Percentiles rank a stretch among this genome's conserved stretches.
These are phyloP conservation scores for Musca vetustissima DNA, from an alignment of 1,140 invertebrate genomes.

Conservation along the genomic window DNA sequence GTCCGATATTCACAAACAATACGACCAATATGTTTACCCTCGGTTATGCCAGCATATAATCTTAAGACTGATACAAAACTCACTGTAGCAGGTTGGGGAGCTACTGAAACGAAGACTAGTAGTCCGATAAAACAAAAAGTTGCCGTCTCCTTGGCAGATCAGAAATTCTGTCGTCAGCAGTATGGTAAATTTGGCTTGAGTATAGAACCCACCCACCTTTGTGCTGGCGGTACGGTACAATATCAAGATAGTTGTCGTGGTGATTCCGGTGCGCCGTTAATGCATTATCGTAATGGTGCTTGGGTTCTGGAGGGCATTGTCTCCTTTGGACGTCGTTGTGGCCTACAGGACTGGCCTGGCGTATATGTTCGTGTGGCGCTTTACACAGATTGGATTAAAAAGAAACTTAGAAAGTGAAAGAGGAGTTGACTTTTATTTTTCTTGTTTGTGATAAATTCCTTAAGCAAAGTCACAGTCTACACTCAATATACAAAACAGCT, in stretches of 20 bases:
- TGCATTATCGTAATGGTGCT: slow-evolving; percentile 54
- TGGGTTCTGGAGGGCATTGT: slow-evolving; percentile 62
- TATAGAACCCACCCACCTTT: slow-evolving; percentile 56
- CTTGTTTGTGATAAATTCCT: too few species aligned
- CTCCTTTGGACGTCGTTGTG: slow-evolving; percentile 59
- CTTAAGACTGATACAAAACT: slow-evolving; percentile 44
- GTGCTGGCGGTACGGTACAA: slow-evolving; percentile 61
- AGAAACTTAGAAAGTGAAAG: slow-evolving; percentile 5
- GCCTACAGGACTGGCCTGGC: slow-evolving; percentile 55
- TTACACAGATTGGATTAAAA: slow-evolving; percentile 58
- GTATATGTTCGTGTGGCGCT: slow-evolving; percentile 58
- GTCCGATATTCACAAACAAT: slow-evolving; percentile 58
- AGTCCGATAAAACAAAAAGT: slow-evolving; percentile 61
- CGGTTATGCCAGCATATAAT: slow-evolving; percentile 32
- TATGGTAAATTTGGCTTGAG: slow-evolving; percentile 45
- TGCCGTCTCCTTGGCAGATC: slow-evolving; percentile 56
- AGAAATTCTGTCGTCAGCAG: slow-evolving; percentile 53
- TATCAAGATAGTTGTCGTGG: slow-evolving; percentile 65
- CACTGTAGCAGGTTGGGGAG: slow-evolving; percentile 70
- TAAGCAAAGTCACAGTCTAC: neutral
- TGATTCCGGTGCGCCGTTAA: slow-evolving; percentile 72
- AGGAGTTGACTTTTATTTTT: too few species aligned
- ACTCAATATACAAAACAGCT: neutral
- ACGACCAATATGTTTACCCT: slow-evolving; percentile 62
- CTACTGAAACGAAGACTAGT: slow-evolving; percentile 49